phyloP scores from a whole-genome alignment of 2,888 invertebrate genomes.

The Macroteleia sp. region DNA sequence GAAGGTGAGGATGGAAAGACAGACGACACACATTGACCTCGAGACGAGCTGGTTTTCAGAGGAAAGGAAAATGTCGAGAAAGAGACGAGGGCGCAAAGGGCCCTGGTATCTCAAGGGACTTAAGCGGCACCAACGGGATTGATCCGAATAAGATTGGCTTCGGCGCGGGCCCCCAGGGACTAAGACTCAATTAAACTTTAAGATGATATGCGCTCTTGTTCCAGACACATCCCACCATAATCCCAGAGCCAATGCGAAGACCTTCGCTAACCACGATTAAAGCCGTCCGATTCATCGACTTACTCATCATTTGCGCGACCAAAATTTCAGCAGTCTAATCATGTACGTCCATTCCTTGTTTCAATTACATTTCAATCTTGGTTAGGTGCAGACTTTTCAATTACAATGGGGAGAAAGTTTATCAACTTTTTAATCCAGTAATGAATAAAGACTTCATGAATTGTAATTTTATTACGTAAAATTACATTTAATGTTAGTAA shows the following conservation, averaged over 20 bases:
- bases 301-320: slow-evolving; percentile 37
- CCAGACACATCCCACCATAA: slow-evolving; percentile 77
- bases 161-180: slow-evolving; percentile 85
- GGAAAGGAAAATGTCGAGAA: slow-evolving; percentile 61
- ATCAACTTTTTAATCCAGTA: too few species aligned
- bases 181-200: slow-evolving; percentile 90
- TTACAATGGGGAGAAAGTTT: not conserved
- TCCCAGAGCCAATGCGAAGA: slow-evolving; percentile 53
- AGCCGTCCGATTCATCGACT: slow-evolving; percentile 51
- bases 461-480: too few species aligned
- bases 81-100: slow-evolving; percentile 63
- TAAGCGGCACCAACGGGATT: slow-evolving; percentile 70
- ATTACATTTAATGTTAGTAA: too few species aligned
- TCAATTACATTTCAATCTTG: slow-evolving; percentile 24
- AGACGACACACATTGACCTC: slow-evolving; percentile 50
- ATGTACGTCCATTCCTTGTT: slow-evolving; percentile 20
- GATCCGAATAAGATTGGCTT: slow-evolving; percentile 80
- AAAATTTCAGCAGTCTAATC: slow-evolving; percentile 37
- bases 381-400: slow-evolving; percentile 5
- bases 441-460: too few species aligned
- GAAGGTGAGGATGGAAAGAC: slow-evolving; percentile 47
- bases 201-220: slow-evolving; percentile 86
- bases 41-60: slow-evolving; percentile 41
- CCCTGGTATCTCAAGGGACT: slow-evolving; percentile 57
- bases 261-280: slow-evolving; percentile 44